Evolutionary conservation across 2,113 vertebrate species (phyloP), one percentile per base, ranked within the genome.

Genomic region (Okapia johnstoni): DNA sequence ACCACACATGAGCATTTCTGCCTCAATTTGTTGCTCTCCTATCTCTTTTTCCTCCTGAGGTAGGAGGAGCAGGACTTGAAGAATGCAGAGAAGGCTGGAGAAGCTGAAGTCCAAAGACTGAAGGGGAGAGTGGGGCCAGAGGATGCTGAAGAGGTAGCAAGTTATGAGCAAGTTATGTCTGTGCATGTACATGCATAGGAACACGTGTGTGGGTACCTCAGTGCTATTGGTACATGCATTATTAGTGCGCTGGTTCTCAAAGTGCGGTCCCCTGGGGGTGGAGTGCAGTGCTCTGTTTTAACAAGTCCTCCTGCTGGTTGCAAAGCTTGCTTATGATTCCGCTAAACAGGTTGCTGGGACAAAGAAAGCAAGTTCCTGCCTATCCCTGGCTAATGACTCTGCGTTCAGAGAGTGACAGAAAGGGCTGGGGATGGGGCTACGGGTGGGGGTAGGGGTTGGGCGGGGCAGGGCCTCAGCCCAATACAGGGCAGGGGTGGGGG

Each of bases 401-500:
- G 28, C 3, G 2, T 80, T 19, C 14, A 26, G 81, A 60, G 40
- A 50, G 57, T 48, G 12, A 26, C 8, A 76, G 54, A 48, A 48
- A 66, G 66, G 36, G n/a, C 33, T 66, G 33, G 63, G 60, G 33
- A 4, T 4, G 0, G 25, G 28, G 30, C 1, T 7, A 7, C 5
- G 28, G 54, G 9, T 16, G 1, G 1, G 14, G 2, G 50, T 16
- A 40, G 40, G 52, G 13, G 10, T 15, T 12, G 52, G 14, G 5
- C 23, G 26, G 30, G 25, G 26, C 43, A 28, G 28, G 33, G 46
- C 50, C 15, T 50, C 23, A 50, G 55, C 15, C 36, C 36, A 16
- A 33, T 10, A 5, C 0, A 0, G 46, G 52, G 30, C 40, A 40
- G 28, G 23, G n/a, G 5, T 6, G 6, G 4, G 30, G 52, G 5